Evolutionary conservation across 2,113 vertebrate species (phyloP).

Genomic region (Haemorhous mexicanus): DNA sequence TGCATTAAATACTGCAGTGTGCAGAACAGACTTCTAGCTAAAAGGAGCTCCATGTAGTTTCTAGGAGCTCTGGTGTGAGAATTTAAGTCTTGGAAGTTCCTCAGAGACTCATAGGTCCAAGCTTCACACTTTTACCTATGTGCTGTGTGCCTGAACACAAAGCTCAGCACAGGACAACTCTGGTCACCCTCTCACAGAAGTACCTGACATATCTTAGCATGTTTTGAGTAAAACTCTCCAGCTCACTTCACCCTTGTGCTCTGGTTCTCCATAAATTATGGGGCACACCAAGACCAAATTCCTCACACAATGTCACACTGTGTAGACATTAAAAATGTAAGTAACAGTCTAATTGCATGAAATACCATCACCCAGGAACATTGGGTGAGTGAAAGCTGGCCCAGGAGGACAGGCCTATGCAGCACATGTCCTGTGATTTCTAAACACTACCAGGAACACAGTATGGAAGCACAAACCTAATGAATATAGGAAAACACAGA

Average conservation of each 20-base stretch:
- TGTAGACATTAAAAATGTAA: background rate
- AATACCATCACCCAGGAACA: background rate
- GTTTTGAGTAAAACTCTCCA: background rate
- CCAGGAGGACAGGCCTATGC: background rate
- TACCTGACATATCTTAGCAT: background rate
- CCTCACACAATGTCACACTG: background rate
- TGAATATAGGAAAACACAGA: background rate
- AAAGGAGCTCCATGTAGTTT: background rate
- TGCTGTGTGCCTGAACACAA: background rate
- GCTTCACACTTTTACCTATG: background rate
- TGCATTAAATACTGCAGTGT: background rate
- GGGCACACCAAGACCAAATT: background rate
- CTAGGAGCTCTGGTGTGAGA: background rate
- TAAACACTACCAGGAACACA: background rate
- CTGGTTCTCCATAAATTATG: background rate
- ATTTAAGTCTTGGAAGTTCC: background rate
- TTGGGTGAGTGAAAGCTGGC: background rate
- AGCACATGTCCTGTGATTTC: background rate
- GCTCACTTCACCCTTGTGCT: background rate
- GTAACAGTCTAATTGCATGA: background rate
- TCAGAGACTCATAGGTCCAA: background rate
- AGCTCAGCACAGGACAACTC: background rate
- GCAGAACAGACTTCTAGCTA: background rate
- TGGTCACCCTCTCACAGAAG: background rate
- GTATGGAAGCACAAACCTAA: background rate